phyloP scores from a whole-genome alignment of 2,113 vertebrate species.

The Halcyon senegalensis region DNA sequence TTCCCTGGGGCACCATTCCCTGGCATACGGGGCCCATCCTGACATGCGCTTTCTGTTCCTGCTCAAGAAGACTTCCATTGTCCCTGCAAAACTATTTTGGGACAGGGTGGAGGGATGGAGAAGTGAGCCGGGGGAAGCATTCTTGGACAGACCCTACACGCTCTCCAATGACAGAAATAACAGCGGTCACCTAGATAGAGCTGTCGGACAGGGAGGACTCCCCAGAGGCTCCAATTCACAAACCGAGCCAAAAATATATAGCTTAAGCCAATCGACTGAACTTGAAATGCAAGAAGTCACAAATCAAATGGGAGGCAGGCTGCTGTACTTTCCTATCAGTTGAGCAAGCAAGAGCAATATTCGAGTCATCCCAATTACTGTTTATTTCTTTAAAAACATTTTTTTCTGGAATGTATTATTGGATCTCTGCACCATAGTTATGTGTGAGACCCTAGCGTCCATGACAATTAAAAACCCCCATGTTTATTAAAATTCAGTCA shows the following conservation, averaged over 20 bases:
- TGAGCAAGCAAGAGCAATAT: not conserved
- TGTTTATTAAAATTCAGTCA: conserved; percentile 53
- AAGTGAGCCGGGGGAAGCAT: not conserved
- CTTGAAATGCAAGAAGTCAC: not conserved
- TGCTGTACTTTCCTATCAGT: not conserved
- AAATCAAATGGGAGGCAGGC: not conserved
- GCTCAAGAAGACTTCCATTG: not conserved
- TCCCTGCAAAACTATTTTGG: not conserved
- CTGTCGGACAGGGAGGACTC: not conserved
- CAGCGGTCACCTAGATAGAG: not conserved
- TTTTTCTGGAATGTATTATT: not conserved
- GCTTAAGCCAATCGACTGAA: not conserved
- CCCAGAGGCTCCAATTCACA: not conserved
- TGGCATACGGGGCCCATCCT: not conserved
- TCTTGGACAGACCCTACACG: fast-evolving
- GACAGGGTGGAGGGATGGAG: not conserved
- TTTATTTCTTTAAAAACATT: not conserved
- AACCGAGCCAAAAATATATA: not conserved
- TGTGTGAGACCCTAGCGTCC: not conserved
- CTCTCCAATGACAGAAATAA: not conserved
- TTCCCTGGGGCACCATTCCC: not conserved
- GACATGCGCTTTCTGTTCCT: not conserved
- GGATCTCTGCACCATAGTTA: not conserved
- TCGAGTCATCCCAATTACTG: not conserved
- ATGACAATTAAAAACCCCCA: not conserved